Conservation (phyloP, 2,888 invertebrate genomes). For the Diplolepis rosae region DNA sequence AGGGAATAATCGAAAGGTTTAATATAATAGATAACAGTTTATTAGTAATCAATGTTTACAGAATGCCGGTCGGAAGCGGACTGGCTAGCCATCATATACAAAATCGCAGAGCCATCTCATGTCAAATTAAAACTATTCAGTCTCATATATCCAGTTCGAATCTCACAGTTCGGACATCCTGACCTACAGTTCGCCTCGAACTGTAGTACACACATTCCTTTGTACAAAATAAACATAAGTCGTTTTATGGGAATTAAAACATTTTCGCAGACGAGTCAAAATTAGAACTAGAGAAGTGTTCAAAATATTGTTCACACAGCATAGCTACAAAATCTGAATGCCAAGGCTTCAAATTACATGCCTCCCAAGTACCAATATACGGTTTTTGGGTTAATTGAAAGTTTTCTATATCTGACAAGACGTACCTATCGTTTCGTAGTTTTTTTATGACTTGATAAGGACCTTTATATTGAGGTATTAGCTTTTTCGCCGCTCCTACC, state of each 20-base stretch:
- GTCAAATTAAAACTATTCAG: too few species aligned
- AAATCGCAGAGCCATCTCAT: too few species aligned
- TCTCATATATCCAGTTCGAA: too few species aligned
- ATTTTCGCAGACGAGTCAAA: neutral
- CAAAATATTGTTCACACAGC: neutral
- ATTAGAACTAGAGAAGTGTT: neutral
- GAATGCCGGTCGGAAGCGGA: too few species aligned
- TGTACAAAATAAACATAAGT: neutral
- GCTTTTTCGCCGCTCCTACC: slow-evolving; percentile 44
- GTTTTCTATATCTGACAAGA: slow-evolving; percentile 44
- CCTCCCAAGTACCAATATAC: slow-evolving; percentile 46
- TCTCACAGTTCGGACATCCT: neutral
- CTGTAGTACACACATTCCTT: neutral
- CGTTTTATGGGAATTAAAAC: too few species aligned
- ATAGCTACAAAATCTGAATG: neutral
- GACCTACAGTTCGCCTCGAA: neutral
- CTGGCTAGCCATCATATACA: too few species aligned
- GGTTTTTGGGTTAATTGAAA: slow-evolving; percentile 42
- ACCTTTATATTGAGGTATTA: slow-evolving; percentile 49
- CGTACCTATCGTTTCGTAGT: slow-evolving; percentile 48
- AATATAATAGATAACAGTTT: too few species aligned
- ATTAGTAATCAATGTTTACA: too few species aligned
- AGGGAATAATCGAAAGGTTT: too few species aligned
- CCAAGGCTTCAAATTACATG: slow-evolving; percentile 45
- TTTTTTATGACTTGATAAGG: slow-evolving; percentile 43